Evolutionary conservation across 2,797 vertebrate genomes (phyloP), one percentile per base, ranked within the genome.

Genomic region (Tadarida brasiliensis): DNA sequence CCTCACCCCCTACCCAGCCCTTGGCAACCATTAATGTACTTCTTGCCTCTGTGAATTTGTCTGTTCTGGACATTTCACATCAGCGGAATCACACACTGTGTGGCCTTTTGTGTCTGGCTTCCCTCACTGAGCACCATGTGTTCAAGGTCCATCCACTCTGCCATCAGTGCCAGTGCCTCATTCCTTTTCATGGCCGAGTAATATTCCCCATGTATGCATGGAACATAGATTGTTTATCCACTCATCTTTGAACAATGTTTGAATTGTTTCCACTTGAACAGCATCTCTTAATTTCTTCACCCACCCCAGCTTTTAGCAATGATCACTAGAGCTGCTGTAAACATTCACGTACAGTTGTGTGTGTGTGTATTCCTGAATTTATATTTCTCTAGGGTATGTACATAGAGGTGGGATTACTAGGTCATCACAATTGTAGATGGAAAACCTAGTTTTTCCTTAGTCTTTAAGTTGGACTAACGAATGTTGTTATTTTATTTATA

Each of bases 401-500:
- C 54, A 39, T 59, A 49, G 30, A 24, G 33, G 7, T 11, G 3
- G 47, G 71, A 56, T 84, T 56, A 30, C 26, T 80, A 22, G n/a
- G 16, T 65, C 6, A 17, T 35, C 56, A 35, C 9, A 5, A 15
- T 22, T 33, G 6, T 44, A 56, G 19, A 30, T 24, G 47, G 51
- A 49, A 87, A 30, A 47, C 17, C 9, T 61, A 24, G 17, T 30
- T 65, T 56, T 71, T 71, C 54, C 83, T 67, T 22, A 49, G 33
- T 10, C n/a, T 80, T 63, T 49, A 57, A 11, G 2, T 71, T 26
- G 8, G 17, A 65, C 47, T 47, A 47, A 71, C 0, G 24, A 22
- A 56, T 54, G 11, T 39, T 49, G 17, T 39, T 59, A 70, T 30
- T 80, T 93, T 84, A 85, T 65, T 93, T 39, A 49, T 28, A 85